phyloP scores from a whole-genome alignment of 2,797 vertebrate genomes.

The Danionella dracula region DNA sequence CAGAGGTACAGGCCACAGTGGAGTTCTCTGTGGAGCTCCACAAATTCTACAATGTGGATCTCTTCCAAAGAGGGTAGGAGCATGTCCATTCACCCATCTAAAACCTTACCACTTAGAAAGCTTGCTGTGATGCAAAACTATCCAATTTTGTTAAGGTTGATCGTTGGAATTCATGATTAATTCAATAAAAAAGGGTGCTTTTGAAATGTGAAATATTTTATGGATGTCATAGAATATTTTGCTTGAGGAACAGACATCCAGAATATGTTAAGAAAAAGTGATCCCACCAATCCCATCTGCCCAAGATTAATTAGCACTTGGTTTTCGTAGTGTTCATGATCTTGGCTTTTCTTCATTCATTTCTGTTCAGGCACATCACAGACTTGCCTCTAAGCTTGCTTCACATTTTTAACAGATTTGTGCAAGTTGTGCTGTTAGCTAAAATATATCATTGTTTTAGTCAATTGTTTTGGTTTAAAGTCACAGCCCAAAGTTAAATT shows the following conservation, averaged over 20 bases:
- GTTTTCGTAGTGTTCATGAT: neutral
- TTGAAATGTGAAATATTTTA: neutral
- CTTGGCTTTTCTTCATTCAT: neutral
- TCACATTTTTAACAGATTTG: neutral
- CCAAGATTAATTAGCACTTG: too few species aligned
- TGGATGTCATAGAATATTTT: too few species aligned
- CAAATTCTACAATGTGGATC: constrained; percentile 99
- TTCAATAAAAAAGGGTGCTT: neutral
- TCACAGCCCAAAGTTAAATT: too few species aligned
- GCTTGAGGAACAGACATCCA: too few species aligned
- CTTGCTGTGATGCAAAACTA: neutral
- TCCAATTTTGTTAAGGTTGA: neutral
- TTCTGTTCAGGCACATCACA: neutral
- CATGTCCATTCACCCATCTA: neutral
- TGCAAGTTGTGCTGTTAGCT: too few species aligned
- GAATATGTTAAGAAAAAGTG: too few species aligned
- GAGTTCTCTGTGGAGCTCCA: constrained; percentile 99
- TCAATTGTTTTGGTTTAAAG: too few species aligned
- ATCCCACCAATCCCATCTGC: too few species aligned
- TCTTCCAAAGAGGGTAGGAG: constrained; percentile 96
- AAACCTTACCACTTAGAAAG: neutral
- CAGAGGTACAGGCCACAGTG: constrained; percentile 94
- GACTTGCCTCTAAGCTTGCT: neutral
- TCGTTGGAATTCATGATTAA: neutral
- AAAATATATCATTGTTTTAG: too few species aligned